Evolutionary conservation across 2,113 vertebrate species (phyloP).

Genomic region (Pachycephala philippinensis): DNA sequence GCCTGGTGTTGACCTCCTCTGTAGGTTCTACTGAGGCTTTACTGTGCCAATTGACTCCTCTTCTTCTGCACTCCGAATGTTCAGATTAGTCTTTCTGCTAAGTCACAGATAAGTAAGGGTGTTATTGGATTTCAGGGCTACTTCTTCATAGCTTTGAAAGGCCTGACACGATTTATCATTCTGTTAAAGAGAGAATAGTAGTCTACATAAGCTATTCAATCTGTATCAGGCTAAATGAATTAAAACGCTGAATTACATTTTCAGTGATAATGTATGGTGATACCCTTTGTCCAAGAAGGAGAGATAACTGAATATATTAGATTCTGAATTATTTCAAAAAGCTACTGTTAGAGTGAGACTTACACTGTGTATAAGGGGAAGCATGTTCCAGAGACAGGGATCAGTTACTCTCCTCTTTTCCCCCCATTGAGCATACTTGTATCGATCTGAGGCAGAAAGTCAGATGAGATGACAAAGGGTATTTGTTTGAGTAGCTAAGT

Average conservation of each 20-base stretch:
- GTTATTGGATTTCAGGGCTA: background rate
- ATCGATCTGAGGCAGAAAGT: background rate
- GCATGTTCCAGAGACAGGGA: background rate
- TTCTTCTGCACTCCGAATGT: background rate
- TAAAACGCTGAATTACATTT: constrained; percentile 22
- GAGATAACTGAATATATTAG: constrained; percentile 34
- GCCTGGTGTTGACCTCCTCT: background rate
- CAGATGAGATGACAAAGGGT: background rate
- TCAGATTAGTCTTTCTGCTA: background rate
- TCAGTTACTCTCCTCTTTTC: background rate
- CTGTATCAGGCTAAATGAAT: constrained; percentile 24
- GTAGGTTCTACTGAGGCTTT: background rate
- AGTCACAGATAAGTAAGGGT: background rate
- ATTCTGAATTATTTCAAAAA: constrained; percentile 30
- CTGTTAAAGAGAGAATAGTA: background rate
- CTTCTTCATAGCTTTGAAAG: background rate
- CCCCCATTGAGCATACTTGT: background rate
- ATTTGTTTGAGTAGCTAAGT: constrained; percentile 28
- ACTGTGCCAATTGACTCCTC: background rate
- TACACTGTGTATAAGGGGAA: background rate
- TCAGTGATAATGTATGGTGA: constrained; percentile 26
- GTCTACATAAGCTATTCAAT: constrained; percentile 9
- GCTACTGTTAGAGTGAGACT: background rate
- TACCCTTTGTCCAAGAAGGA: constrained; percentile 23
- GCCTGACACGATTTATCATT: background rate